These are phyloP conservation scores for crab-eating macaque (Macaca fascicularis) DNA, from an alignment of 2,113 vertebrate species.

Conservation along the genomic window DNA sequence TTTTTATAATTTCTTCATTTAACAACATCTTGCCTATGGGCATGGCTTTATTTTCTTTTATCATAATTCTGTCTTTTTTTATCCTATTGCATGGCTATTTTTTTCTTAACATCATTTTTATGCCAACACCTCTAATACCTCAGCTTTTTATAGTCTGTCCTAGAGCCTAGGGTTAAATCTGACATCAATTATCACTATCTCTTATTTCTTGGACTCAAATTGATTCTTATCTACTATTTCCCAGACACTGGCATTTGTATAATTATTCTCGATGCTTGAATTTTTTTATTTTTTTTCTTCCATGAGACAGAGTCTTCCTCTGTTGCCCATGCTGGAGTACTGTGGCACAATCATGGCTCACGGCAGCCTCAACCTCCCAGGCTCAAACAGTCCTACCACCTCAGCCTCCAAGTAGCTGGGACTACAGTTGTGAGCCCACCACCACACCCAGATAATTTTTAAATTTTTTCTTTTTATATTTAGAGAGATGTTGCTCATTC, in stretches of 20 bases:
- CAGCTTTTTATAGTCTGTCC: neutral
- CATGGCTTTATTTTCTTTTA: neutral
- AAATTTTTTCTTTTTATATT: too few relatives aligned
- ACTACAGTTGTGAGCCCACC: too few relatives aligned
- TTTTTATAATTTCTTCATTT: neutral
- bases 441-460: too few relatives aligned
- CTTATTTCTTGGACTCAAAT: neutral
- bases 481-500: too few relatives aligned
- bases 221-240: neutral
- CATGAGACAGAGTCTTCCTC: too few relatives aligned
- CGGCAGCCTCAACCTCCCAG: too few relatives aligned
- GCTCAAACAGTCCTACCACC: too few relatives aligned
- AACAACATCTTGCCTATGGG: neutral
- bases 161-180: neutral
- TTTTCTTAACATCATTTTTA: neutral
- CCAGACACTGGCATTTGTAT: neutral
- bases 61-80: neutral
- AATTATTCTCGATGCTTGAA: neutral
- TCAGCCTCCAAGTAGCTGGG: too few relatives aligned
- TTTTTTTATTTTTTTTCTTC: too few relatives aligned
- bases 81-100: neutral
- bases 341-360: too few relatives aligned
- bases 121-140: neutral
- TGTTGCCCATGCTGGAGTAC: too few relatives aligned
- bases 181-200: neutral